phyloP scores from a whole-genome alignment of 1,140 invertebrate species.

The Ctenoplectra terminalis region DNA sequence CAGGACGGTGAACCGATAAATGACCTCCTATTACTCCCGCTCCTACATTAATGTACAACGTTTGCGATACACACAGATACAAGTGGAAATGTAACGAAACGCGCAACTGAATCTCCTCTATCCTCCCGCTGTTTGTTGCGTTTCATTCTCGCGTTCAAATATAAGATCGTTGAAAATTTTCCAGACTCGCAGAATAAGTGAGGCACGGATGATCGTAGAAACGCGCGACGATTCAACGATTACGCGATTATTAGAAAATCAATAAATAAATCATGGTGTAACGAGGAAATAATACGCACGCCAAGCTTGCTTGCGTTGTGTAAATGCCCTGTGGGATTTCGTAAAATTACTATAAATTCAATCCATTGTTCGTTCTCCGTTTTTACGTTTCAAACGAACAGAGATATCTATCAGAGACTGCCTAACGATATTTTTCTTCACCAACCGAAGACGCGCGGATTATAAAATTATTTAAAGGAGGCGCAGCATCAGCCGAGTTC shows the following conservation, averaged over 20 bases:
- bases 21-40: conserved; percentile 14
- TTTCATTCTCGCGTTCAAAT: too few relatives aligned
- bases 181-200: not conserved
- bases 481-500: not conserved
- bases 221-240: too few relatives aligned
- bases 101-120: not conserved
- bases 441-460: not conserved
- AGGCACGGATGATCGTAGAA: not conserved
- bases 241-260: too few relatives aligned
- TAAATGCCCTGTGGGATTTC: too few relatives aligned
- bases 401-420: not conserved
- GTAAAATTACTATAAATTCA: too few relatives aligned
- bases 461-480: not conserved
- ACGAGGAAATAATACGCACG: not conserved
- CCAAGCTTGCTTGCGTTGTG: too few relatives aligned
- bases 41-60: not conserved
- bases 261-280: not conserved
- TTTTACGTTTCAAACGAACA: not conserved
- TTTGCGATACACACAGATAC: not conserved
- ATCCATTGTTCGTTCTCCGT: too few relatives aligned
- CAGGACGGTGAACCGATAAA: conserved; percentile 29
- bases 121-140: not conserved
- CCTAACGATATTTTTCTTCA: too few relatives aligned
- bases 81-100: not conserved
- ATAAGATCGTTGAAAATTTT: not conserved